Evolutionary conservation across 2,888 invertebrate species (phyloP), one percentile per base, ranked within the genome.

Genomic region (Galerucella calmariensis): DNA sequence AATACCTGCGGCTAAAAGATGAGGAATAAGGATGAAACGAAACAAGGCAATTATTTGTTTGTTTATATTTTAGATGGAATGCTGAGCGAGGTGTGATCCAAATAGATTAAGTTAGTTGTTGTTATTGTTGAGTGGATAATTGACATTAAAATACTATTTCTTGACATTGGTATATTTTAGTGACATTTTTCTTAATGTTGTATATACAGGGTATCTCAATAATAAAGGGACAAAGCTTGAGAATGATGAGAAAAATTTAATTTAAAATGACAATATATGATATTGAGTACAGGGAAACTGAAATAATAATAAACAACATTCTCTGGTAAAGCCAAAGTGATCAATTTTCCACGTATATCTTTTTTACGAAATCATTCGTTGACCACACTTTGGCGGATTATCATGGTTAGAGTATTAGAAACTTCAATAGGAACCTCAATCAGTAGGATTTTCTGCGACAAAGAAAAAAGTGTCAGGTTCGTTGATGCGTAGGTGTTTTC

Each of bases 361-460:
- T 56, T 56, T 56, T 53, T 16, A 14, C 16, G 6, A 12, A 53
- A 56, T 16, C 1, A 56, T 9, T 56, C 16, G 56, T 56, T 56
- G 56, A 20, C 56, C 56, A 56, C 56, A 56, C 6, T 12, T 8
- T 51, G 51, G 8, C 1, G 51, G 51, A 51, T 51, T n/a, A 51
- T n/a, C 51, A 16, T 51, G n/a, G n/a, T 51, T 6, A 51, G 14
- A 51, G 51, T 6, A 51, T 51, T 51, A 41, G 41, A 65, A 65
- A 65, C 20, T 65, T 65, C 44, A 56, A 67, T 53, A 35, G 53
- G n/a, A 14, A 16, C 58, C 41, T 67, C 56, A 67, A 67, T 67
- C 67, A 41, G 56, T 41, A 46, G 53, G 56, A 67, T 67, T 67
- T 67, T 41, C 56, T 56, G 58, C 27, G 56, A 67, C 67, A 67